Evolutionary conservation across 2,113 vertebrate species (phyloP), one percentile per base, ranked within the genome.

Genomic region (Circaetus gallicus): DNA sequence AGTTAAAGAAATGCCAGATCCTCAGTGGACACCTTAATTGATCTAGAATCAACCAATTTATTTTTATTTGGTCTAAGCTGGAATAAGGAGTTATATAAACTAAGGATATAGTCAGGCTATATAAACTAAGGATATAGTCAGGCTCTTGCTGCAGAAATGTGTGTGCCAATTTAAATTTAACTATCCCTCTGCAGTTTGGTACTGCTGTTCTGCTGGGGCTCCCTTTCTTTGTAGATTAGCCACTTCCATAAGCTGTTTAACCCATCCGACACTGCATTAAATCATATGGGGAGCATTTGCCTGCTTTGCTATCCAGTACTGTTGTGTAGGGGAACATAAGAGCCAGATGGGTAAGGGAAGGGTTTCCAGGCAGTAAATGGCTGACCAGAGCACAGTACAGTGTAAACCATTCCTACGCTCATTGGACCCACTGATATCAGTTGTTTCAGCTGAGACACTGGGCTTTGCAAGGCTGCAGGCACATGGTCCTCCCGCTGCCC

Each of bases 401-500:
- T 36, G 28, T 16, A 42, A 67, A 15, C 47, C 29, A 15, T 63
- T 71, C 29, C 47, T 58, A 25, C 10, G 7, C 22, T 82, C 0
- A 0, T 3, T 34, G 61, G 14, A n/a, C 24, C 49, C 74, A 7
- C 34, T 66, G 76, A 40, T 69, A 42, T 21, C 13, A 20, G 19
- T 36, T 1, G 2, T 43, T 72, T 19, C 52, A 55, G 65, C 69
- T 32, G 42, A 56, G 53, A 28, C 36, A 38, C 49, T 17, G 52
- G 14, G 28, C 62, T 95, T 55, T 49, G 38, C 36, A 18, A 0
- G 3, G 43, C 80, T 7, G 2, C 17, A 69, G 63, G 45, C 58
- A 32, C 36, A 19, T 0, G 0, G 61, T 78, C 32, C 36, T 43
- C 36, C 69, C 2, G 0, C 26, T 71, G 55, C 28, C 15, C 26